These are phyloP conservation scores for Thalassoma bifasciatum DNA, from an alignment of 2,113 vertebrate genomes.

Conservation along the genomic window DNA sequence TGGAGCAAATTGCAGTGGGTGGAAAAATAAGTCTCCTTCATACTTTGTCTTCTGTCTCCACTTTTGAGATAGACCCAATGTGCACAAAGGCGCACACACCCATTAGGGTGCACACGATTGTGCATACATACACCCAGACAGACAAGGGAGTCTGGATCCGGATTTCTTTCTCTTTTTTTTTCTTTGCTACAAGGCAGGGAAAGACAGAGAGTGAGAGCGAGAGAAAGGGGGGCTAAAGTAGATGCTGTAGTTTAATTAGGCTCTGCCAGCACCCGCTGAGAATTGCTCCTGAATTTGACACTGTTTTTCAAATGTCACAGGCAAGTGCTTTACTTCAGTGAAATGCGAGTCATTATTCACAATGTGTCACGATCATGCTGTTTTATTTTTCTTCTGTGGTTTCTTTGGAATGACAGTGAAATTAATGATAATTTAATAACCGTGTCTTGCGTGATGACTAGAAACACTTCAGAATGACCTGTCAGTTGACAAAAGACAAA, in stretches of 20 bases:
- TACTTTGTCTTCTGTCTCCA: conserved; percentile 22
- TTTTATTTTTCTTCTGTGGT: conserved; percentile 26
- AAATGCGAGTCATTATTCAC: conserved; percentile 68
- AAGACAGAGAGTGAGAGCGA: neutral
- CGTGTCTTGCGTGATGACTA: conserved; percentile 39
- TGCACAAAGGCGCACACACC: conserved; percentile 21
- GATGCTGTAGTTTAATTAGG: conserved; percentile 75
- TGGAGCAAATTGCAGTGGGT: conserved; percentile 49
- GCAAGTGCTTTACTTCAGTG: conserved; percentile 66
- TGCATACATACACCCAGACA: neutral
- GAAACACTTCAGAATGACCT: conserved; percentile 42
- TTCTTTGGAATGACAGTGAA: conserved; percentile 30
- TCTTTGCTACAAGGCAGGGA: conserved; percentile 39
- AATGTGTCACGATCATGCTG: conserved; percentile 42
- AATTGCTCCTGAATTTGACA: conserved; percentile 74
- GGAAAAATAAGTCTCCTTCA: conserved; percentile 43
- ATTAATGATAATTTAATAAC: conserved; percentile 67
- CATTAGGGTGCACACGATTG: conserved; percentile 22
- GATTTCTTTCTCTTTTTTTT: conserved; percentile 49
- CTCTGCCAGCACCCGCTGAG: conserved; percentile 68
- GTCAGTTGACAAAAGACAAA: conserved; percentile 19
- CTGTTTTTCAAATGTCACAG: conserved; percentile 80
- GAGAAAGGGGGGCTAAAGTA: conserved; percentile 12
- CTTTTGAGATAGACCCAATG: conserved; percentile 25
- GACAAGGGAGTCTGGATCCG: conserved; percentile 23